phyloP scores from a whole-genome alignment of 2,888 invertebrate genomes.

The Rhingia rostrata region DNA sequence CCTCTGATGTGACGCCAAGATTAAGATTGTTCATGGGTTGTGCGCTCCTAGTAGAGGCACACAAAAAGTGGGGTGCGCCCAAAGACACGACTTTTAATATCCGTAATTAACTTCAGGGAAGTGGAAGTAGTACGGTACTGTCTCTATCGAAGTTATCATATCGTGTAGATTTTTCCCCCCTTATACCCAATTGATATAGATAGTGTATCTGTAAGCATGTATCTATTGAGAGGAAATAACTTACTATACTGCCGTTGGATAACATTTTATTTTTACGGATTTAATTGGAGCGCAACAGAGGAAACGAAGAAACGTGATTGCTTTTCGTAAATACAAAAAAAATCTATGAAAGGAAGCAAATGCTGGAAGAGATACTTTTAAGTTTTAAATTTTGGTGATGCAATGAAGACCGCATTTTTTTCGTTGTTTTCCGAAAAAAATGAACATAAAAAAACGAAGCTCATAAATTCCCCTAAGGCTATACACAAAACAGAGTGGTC shows the following conservation, averaged over 20 bases:
- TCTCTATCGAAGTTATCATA: slow-evolving; percentile 55
- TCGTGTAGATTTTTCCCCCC: slow-evolving; percentile 45
- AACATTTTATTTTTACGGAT: slow-evolving; percentile 33
- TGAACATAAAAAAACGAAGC: background rate
- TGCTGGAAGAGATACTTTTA: background rate
- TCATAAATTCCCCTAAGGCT: slow-evolving; percentile 17
- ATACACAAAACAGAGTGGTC: slow-evolving; percentile 5
- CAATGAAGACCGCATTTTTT: slow-evolving; percentile 2
- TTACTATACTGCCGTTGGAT: slow-evolving; percentile 29
- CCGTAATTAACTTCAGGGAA: slow-evolving; percentile 69
- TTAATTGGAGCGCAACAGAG: slow-evolving; percentile 68
- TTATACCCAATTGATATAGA: slow-evolving; percentile 46
- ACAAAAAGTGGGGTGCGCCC: slow-evolving; percentile 53
- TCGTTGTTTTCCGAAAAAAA: background rate
- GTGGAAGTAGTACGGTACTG: slow-evolving; percentile 28
- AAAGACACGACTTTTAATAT: slow-evolving; percentile 69
- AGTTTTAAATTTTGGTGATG: slow-evolving; percentile 13
- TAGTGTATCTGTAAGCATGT: slow-evolving; percentile 50
- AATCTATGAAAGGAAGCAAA: slow-evolving; percentile 15
- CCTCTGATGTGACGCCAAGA: slow-evolving; percentile 65
- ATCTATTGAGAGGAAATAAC: slow-evolving; percentile 47
- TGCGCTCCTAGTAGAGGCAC: slow-evolving; percentile 4
- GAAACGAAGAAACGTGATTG: slow-evolving; percentile 62
- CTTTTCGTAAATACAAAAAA: slow-evolving; percentile 30
- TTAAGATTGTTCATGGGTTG: slow-evolving; percentile 47